These are phyloP conservation scores for Sebastes matsubarae DNA, from an alignment of 2,797 vertebrate species.

Conservation along the genomic window DNA sequence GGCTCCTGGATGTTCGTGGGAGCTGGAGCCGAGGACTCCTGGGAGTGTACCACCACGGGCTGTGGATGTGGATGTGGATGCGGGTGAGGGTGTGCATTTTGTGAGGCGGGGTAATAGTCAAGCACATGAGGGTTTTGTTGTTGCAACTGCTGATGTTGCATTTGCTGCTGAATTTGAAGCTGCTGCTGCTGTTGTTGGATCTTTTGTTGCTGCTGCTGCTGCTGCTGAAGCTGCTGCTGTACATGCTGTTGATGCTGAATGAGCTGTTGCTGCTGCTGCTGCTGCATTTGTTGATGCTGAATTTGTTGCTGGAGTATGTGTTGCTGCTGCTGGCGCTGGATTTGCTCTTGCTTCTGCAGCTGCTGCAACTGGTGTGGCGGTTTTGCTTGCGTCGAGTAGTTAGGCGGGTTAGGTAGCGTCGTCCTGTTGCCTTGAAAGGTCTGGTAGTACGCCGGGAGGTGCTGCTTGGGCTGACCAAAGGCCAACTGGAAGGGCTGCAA, in stretches of 20 bases:
- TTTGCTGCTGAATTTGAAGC: constrained; percentile 80
- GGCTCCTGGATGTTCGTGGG: constrained; percentile 68
- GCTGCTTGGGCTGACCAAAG: constrained; percentile 93
- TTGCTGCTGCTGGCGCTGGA: constrained; percentile 63
- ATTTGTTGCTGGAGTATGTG: constrained; percentile 73
- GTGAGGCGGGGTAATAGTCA: constrained; percentile 75
- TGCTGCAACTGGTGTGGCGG: constrained; percentile 85
- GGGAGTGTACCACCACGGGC: constrained; percentile 73
- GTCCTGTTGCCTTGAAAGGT: constrained; percentile 89
- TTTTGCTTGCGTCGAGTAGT: constrained; percentile 80
- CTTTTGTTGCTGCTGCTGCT: constrained; percentile 70
- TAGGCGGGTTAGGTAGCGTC: constrained; percentile 86
- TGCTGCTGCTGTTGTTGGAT: constrained; percentile 71
- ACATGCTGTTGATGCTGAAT: constrained; percentile 68
- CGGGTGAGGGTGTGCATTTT: constrained; percentile 76
- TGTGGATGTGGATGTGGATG: constrained; percentile 79
- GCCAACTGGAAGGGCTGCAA: constrained; percentile 95
- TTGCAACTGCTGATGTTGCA: constrained; percentile 86
- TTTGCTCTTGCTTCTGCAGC: constrained; percentile 81
- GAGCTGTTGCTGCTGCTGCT: constrained; percentile 49
- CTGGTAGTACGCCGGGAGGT: constrained; percentile 87
- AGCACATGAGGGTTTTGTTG: constrained; percentile 80
- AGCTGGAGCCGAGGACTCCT: constrained; percentile 63
- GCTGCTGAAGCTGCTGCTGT: constrained; percentile 66
- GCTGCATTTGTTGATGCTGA: constrained; percentile 68